phyloP scores from a whole-genome alignment of 2,888 invertebrate species.

The Dyspetes luteomarginatus region DNA sequence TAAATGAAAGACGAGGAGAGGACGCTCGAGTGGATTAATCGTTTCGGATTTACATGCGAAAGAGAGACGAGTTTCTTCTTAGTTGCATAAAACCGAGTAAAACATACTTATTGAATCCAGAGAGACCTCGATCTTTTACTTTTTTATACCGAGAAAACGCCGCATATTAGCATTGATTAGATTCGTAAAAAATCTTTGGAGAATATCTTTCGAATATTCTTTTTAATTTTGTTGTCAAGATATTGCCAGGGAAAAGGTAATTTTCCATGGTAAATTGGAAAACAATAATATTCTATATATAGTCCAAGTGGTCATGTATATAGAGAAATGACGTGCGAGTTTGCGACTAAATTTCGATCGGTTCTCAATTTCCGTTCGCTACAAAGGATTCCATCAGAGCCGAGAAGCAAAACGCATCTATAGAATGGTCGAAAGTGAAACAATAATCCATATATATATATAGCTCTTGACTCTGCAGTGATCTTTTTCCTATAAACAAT shows the following conservation, averaged over 20 bases:
- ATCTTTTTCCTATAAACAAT: neutral
- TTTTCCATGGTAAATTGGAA: conserved; percentile 3
- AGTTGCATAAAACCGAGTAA: neutral
- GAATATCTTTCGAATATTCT: neutral
- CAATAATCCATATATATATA: neutral
- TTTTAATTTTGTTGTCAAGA: neutral
- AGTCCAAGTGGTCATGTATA: no score
- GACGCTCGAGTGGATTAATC: conserved; percentile 36
- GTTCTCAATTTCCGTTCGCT: conserved; percentile 45
- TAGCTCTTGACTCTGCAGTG: neutral
- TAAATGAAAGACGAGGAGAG: conserved; percentile 27
- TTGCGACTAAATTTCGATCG: conserved; percentile 12
- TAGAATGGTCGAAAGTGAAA: neutral
- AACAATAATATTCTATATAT: conserved; percentile 4
- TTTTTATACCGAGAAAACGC: neutral
- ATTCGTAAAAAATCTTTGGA: neutral
- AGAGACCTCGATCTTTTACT: neutral
- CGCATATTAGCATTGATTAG: neutral
- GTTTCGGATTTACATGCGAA: conserved; percentile 47
- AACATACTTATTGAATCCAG: neutral
- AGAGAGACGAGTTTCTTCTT: neutral
- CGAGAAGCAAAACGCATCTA: conserved; percentile 16
- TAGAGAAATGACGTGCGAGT: conserved; percentile 2
- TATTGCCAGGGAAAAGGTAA: neutral
- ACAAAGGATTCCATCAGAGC: conserved; percentile 16